phyloP scores from a whole-genome alignment of 53 echinoderm and acorn worm species.

The Luidia sarsii region DNA sequence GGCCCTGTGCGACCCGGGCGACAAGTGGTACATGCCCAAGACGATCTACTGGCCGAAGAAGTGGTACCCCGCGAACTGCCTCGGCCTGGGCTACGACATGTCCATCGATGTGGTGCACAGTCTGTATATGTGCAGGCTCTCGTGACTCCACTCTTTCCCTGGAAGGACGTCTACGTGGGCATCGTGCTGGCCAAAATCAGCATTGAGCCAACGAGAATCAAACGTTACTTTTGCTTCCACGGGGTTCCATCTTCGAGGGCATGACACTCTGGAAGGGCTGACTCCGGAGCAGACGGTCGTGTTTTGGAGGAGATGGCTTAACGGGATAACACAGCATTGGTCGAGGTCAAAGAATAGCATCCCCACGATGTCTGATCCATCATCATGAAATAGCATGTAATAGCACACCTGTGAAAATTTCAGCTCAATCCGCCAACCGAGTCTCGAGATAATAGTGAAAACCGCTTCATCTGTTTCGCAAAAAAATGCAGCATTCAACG shows the following conservation, averaged over 20 bases:
- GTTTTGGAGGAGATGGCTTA: constrained; percentile 22
- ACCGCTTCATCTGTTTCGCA: no score
- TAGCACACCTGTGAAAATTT: no score
- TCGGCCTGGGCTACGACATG: constrained; percentile 79
- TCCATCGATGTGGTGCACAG: constrained; percentile 73
- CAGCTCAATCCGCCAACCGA: no score
- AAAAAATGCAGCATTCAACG: no score
- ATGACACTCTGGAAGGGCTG: background rate
- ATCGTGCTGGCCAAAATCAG: constrained; percentile 57
- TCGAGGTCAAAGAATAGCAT: no score
- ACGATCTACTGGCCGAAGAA: constrained; percentile 37
- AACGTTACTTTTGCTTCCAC: constrained; percentile 46
- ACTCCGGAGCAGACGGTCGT: constrained; percentile 7
- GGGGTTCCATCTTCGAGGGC: constrained; percentile 17
- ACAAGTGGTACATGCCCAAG: constrained; percentile 74
- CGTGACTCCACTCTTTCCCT: constrained; percentile 70
- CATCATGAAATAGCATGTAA: no score
- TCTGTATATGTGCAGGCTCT: constrained; percentile 52
- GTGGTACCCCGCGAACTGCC: constrained; percentile 74
- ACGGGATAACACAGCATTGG: no score
- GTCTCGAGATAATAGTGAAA: no score
- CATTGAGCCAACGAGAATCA: constrained; percentile 59
- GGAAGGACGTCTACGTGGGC: constrained; percentile 84
- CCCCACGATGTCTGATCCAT: no score
- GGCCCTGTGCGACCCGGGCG: constrained; percentile 52